Evolutionary conservation across 2,888 invertebrate species (phyloP).

Genomic region (Ischnura elegans): DNA sequence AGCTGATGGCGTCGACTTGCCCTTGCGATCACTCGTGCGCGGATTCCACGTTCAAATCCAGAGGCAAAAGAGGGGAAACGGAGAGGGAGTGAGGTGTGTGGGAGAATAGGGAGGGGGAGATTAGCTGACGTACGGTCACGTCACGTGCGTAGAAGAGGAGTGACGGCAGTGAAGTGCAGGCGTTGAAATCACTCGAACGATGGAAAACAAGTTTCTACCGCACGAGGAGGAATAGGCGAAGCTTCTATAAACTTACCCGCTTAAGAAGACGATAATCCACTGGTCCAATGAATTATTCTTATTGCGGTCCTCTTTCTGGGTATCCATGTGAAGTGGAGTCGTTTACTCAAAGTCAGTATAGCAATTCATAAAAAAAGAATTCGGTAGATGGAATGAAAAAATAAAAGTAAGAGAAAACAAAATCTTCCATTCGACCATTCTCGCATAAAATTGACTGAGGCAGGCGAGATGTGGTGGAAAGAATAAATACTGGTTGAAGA

Average conservation of each 20-base stretch:
- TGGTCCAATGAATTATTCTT: too few species aligned
- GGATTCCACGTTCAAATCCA: too few species aligned
- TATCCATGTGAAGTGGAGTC: too few species aligned
- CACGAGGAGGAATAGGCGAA: background rate
- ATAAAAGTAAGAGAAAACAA: too few species aligned
- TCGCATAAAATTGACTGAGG: background rate
- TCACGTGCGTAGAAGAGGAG: background rate
- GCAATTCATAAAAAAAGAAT: too few species aligned
- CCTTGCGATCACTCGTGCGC: conserved; percentile 17
- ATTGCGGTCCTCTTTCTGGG: too few species aligned
- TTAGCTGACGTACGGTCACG: background rate
- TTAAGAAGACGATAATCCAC: too few species aligned
- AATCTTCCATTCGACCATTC: too few species aligned
- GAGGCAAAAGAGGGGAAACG: background rate
- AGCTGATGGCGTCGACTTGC: conserved; percentile 17
- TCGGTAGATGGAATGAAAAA: too few species aligned
- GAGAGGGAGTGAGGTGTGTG: background rate
- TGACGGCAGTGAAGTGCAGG: background rate
- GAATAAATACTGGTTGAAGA: too few species aligned
- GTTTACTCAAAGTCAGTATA: too few species aligned
- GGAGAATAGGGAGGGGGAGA: background rate
- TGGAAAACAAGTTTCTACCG: conserved; percentile 30
- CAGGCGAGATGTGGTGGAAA: background rate
- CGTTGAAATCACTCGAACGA: conserved; percentile 31
- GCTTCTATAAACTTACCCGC: too few species aligned